Percentiles rank a stretch among this genome's conserved stretches.
These are phyloP conservation scores for Pelecanus crispus DNA, from an alignment of 2,113 vertebrate species.

Conservation along the genomic window DNA sequence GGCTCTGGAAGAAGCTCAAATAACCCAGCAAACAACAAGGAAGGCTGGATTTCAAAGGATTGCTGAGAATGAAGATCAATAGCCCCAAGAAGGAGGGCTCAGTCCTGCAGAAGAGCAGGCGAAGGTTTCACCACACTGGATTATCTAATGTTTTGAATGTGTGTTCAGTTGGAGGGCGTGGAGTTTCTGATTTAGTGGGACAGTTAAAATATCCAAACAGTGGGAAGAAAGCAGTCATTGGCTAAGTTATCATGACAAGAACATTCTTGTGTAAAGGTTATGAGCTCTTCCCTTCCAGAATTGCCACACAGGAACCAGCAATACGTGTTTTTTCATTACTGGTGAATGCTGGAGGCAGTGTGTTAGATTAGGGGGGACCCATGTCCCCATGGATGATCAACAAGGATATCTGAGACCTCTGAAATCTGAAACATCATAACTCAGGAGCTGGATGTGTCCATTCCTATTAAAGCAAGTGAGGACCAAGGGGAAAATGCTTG, in stretches of 20 bases:
- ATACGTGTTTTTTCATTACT: neutral
- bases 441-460: neutral
- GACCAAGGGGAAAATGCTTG: neutral
- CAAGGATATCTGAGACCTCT: neutral
- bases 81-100: neutral
- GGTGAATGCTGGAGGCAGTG: neutral
- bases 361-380: neutral
- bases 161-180: neutral
- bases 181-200: neutral
- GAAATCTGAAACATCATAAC: neutral
- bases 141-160: neutral
- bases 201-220: neutral
- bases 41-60: neutral
- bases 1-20: neutral
- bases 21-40: neutral
- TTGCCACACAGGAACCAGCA: neutral
- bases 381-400: neutral
- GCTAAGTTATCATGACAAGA: neutral
- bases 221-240: neutral
- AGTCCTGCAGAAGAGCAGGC: neutral
- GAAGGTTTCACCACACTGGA: neutral
- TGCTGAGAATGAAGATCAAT: neutral
- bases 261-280: neutral
- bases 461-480: neutral
- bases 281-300: neutral